Evolutionary conservation across 2,797 vertebrate genomes (phyloP).

Genomic region (Pampus argenteus): DNA sequence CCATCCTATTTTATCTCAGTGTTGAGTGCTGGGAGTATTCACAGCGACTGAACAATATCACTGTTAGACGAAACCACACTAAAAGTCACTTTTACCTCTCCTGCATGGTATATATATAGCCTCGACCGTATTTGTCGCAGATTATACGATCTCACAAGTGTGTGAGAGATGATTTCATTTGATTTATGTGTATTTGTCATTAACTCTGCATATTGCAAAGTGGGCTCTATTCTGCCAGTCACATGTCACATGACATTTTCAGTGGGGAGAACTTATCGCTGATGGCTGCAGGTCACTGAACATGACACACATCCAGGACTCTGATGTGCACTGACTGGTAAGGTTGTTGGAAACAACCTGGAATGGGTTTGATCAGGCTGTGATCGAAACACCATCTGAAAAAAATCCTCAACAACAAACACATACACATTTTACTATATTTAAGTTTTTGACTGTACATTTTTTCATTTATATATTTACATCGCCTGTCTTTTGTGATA

Average conservation of each 20-base stretch:
- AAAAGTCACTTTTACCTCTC: constrained; percentile 33
- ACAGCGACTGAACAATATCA: constrained; percentile 35
- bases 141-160: neutral
- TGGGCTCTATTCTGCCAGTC: constrained; percentile 30
- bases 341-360: constrained; percentile 28
- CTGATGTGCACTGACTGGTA: constrained; percentile 38
- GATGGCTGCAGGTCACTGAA: constrained; percentile 49
- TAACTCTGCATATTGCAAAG: constrained; percentile 17
- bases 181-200: constrained; percentile 18
- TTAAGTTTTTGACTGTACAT: no score
- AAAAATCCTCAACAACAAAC: neutral
- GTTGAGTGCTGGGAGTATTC: constrained; percentile 56
- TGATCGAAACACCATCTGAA: constrained; percentile 19
- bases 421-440: constrained; percentile 2
- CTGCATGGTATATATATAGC: constrained; percentile 11
- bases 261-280: constrained; percentile 16
- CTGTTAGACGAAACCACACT: no score
- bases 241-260: constrained; percentile 54
- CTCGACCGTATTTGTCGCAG: neutral
- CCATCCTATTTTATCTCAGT: constrained; percentile 70
- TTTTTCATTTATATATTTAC: no score
- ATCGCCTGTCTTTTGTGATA: no score
- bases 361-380: no score
- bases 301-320: constrained; percentile 37
- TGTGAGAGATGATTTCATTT: neutral